phyloP scores from a whole-genome alignment of 2,113 vertebrate species.

The Chrysemys picta region DNA sequence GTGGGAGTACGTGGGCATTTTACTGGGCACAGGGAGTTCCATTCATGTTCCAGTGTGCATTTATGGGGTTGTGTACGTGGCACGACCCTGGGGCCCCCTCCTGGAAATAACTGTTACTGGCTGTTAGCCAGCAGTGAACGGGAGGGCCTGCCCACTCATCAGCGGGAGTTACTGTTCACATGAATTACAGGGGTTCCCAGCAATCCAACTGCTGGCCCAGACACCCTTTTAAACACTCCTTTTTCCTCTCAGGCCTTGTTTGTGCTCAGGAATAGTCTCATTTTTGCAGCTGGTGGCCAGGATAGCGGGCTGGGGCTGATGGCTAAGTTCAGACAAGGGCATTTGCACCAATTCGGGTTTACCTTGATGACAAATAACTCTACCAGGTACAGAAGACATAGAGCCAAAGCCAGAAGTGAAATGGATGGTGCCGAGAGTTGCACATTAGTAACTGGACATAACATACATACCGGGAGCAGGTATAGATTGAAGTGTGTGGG shows the following conservation, averaged over 20 bases:
- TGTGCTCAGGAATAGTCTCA: conserved; percentile 20
- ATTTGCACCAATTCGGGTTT: neutral
- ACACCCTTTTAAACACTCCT: neutral
- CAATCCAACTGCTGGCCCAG: conserved; percentile 14
- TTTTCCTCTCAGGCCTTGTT: neutral
- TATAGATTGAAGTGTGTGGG: neutral
- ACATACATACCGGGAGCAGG: neutral
- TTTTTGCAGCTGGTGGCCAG: neutral
- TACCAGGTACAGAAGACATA: neutral
- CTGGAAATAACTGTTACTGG: rapidly evolving
- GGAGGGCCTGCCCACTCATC: neutral
- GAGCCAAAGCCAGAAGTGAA: neutral
- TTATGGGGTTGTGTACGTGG: rapidly evolving
- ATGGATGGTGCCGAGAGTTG: neutral
- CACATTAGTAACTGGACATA: neutral
- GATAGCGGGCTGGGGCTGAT: conserved; percentile 32
- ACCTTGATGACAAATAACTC: neutral
- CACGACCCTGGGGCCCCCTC: neutral
- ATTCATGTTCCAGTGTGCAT: neutral
- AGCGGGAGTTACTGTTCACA: conserved; percentile 26
- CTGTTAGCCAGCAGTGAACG: neutral
- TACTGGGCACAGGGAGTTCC: neutral
- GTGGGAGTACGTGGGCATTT: neutral
- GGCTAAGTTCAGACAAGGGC: neutral
- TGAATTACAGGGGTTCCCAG: neutral